Conservation (phyloP, 37 sponge, comb jelly and placozoan genomes). For the Dysidea cf. avara region DNA sequence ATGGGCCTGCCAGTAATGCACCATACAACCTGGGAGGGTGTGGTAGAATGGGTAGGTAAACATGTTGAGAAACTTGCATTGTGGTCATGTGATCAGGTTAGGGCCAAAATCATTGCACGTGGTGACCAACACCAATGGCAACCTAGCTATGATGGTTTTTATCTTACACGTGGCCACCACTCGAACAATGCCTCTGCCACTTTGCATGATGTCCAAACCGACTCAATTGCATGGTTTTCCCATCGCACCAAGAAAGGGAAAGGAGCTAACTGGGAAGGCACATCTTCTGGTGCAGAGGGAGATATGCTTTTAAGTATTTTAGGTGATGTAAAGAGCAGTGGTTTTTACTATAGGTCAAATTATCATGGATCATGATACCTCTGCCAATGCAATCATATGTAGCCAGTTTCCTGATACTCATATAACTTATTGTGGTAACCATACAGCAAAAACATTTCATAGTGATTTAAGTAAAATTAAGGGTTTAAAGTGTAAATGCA, state of each 20-base stretch:
- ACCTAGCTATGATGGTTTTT: too few species aligned
- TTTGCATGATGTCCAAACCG: neutral
- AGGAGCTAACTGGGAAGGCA: constrained; percentile 9
- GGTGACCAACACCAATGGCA: too few species aligned
- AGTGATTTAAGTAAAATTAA: constrained; percentile 19
- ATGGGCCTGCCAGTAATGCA: too few species aligned
- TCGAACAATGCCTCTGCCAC: constrained; percentile 5
- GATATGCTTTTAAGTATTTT: constrained; percentile 20
- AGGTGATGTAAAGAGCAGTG: constrained; percentile 11
- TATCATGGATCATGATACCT: constrained; percentile 27
- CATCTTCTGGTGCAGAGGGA: constrained; percentile 24
- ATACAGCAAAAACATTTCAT: constrained; percentile 27
- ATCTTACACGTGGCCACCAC: too few species aligned
- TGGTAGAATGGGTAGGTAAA: too few species aligned
- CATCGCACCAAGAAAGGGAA: neutral
- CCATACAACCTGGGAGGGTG: too few species aligned
- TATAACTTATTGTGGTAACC: constrained; percentile 26
- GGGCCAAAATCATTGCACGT: too few species aligned
- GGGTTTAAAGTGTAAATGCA: constrained; percentile 1
- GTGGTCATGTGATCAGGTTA: too few species aligned
- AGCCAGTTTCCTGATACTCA: constrained; percentile 14
- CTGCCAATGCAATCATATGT: constrained; percentile 18
- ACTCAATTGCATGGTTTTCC: neutral
- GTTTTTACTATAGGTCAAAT: constrained; percentile 18
- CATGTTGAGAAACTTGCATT: too few species aligned